These are phyloP conservation scores for Paracyclopina nana DNA, from an alignment of 1,140 invertebrate genomes.

Conservation along the genomic window DNA sequence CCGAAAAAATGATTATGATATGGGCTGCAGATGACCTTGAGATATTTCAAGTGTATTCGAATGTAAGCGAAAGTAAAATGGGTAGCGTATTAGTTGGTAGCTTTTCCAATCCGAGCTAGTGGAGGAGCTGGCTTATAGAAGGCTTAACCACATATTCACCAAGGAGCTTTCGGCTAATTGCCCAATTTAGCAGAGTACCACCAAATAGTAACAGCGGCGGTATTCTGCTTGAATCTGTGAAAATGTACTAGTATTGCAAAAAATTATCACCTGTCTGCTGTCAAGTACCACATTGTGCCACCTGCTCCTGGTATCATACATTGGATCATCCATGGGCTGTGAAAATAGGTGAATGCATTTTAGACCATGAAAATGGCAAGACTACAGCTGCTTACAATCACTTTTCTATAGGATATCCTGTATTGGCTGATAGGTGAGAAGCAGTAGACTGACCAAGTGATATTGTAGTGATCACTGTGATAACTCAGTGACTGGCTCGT, in stretches of 20 bases:
- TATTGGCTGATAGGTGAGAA: conserved; percentile 1
- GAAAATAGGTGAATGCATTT: not conserved
- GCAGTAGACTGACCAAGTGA: conserved; percentile 13
- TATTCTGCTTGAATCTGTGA: too few species aligned
- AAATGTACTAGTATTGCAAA: not conserved
- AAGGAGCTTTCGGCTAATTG: too few species aligned
- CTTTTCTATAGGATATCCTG: conserved; percentile 13
- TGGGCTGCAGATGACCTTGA: too few species aligned
- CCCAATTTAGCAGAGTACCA: too few species aligned
- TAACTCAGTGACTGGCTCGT: conserved; percentile 1
- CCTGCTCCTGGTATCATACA: conserved; percentile 7
- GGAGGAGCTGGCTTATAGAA: too few species aligned
- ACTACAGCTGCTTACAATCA: conserved; percentile 6
- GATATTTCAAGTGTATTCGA: too few species aligned
- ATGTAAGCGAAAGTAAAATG: too few species aligned
- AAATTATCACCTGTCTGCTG: not conserved
- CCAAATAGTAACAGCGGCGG: too few species aligned
- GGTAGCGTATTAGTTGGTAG: too few species aligned
- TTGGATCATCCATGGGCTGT: conserved; percentile 8
- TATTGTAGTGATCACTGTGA: conserved; percentile 13
- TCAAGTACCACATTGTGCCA: conserved; percentile 11
- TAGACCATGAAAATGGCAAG: not conserved
- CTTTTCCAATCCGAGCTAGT: too few species aligned
- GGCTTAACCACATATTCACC: too few species aligned
- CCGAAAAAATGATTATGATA: too few species aligned